These are phyloP conservation scores for Leptopterna dolabrata DNA, from an alignment of 2,888 invertebrate genomes.

Conservation along the genomic window DNA sequence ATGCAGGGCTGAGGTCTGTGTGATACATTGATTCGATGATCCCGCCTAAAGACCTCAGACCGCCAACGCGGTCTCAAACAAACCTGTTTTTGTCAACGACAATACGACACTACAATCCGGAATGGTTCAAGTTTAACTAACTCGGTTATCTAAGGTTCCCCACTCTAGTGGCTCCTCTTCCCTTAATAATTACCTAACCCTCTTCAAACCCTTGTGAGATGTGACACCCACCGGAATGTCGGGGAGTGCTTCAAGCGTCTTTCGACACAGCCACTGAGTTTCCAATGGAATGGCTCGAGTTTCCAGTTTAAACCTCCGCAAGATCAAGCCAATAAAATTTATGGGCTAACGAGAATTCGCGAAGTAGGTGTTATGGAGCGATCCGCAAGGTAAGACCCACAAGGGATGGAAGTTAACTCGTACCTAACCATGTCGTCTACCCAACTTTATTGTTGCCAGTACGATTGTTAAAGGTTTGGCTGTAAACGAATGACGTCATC, in stretches of 20 bases:
- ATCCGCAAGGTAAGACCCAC: background rate
- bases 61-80: background rate
- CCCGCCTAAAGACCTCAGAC: background rate
- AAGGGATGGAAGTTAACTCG: too few relatives aligned
- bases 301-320: background rate
- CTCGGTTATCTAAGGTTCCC: slow-evolving; percentile 38
- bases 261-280: slow-evolving; percentile 39
- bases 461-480: too few relatives aligned
- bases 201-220: slow-evolving; percentile 43
- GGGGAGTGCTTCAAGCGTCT: slow-evolving; percentile 9
- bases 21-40: background rate
- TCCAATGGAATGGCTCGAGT: background rate
- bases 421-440: too few relatives aligned
- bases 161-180: slow-evolving; percentile 23
- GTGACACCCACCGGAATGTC: slow-evolving; percentile 38
- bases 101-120: slow-evolving; percentile 14
- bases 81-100: slow-evolving; percentile 11
- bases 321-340: background rate
- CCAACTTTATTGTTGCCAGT: too few relatives aligned
- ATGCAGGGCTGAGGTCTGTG: background rate
- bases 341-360: background rate
- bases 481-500: too few relatives aligned
- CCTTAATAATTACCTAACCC: slow-evolving; percentile 45
- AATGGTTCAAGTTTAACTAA: slow-evolving; percentile 39
- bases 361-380: background rate